phyloP scores from a whole-genome alignment of 1,140 invertebrate species.

The Cherax quadricarinatus region DNA sequence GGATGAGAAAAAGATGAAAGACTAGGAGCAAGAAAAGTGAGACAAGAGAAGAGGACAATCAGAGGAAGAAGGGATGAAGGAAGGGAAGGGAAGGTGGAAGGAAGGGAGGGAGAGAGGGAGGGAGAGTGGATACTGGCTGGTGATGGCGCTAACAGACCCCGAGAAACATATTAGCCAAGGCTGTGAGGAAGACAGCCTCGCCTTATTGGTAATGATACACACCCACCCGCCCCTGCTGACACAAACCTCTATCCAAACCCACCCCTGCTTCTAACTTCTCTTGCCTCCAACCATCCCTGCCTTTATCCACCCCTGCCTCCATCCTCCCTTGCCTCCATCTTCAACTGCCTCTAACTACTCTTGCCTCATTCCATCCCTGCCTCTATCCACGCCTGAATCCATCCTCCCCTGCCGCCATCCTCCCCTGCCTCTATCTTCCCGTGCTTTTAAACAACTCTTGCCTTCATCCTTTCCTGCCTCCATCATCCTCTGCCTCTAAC shows the following conservation, averaged over 20 bases:
- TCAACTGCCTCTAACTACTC: too few relatives aligned
- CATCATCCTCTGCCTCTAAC: too few relatives aligned
- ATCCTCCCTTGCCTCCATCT: too few relatives aligned
- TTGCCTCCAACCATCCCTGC: too few relatives aligned
- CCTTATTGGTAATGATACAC: background rate
- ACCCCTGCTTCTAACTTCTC: too few relatives aligned
- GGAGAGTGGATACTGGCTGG: background rate
- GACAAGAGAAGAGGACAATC: background rate
- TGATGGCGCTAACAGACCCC: constrained; percentile 36
- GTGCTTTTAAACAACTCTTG: too few relatives aligned
- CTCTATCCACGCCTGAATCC: too few relatives aligned
- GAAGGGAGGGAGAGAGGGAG: background rate
- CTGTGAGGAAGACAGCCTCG: background rate
- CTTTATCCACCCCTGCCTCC: too few relatives aligned
- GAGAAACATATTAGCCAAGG: constrained; percentile 31
- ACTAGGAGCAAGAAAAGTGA: background rate
- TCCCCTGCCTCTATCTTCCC: too few relatives aligned
- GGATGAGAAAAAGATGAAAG: background rate
- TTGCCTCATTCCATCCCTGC: too few relatives aligned
- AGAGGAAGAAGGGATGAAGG: background rate
- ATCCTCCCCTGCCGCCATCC: background rate
- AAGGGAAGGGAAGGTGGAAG: background rate
- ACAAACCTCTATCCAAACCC: background rate
- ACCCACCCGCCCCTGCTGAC: constrained; percentile 1
- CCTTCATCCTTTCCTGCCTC: too few relatives aligned